Base-by-base conservation (phyloP, 1,140 invertebrate species). In the Vanessa tameamea region DNA sequence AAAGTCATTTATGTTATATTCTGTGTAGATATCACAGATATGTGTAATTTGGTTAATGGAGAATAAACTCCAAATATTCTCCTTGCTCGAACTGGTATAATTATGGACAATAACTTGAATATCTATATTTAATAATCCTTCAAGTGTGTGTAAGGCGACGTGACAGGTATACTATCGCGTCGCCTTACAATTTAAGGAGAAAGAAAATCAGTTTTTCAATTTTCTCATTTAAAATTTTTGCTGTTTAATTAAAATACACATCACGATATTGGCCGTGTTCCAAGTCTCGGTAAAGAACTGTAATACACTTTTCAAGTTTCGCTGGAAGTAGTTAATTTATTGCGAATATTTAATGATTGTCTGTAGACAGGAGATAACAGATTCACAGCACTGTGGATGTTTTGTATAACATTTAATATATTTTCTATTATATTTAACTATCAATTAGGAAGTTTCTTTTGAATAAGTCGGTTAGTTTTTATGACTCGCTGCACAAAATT, bases 281-380 rank as follows among this genome's bases (percentile, higher is more conserved):
- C 70, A 72, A 64, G 55, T 59, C 23, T 31, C 15, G 23, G 9
- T 59, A 3, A 59, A 59, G 55, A 59, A 59, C 12, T 51, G 13
- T 51, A 51, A 59, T 26, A 59, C 23, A 26, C 55, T 26, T 26
- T 23, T 13, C 8, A 59, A 59, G 55, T 59, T 59, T 59, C 23
- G 23, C 55, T 61, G 26, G 66, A 68, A 51, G 48, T 43, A 37
- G 66, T 47, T 69, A 59, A 61, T 72, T 72, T 72, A 72, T 67
- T 66, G 43, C 64, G 51, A 57, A 61, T 72, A 51, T 61, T 69
- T 69, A 59, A 69, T 69, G 26, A 59, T 48, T 48, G 26, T 61
- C 57, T 61, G 57, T 37, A 37, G 31, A 37, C 23, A 61, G 14
- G 26, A 61, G 57, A 61, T 61, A 61, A 26, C 57, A 13, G 57